A percentile compares a stretch with the other conserved stretches of the same genome.
Conservation (phyloP, 2,113 vertebrate species). For the Oenanthe melanoleuca region DNA sequence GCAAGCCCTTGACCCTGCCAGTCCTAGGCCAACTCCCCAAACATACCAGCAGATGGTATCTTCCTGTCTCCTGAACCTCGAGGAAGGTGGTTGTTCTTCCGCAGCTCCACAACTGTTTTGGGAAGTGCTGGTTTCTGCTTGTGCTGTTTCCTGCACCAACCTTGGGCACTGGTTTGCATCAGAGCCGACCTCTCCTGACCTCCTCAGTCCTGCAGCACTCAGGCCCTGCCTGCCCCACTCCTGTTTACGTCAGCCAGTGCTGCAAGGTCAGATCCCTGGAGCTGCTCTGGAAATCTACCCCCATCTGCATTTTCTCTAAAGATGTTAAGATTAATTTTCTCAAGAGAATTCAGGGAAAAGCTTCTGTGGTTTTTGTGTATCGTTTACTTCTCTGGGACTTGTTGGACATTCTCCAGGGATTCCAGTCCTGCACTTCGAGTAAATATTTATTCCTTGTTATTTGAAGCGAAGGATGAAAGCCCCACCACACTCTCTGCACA, state of each 20-base stretch:
- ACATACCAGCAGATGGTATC: neutral
- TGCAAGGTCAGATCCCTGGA: slow-evolving; percentile 50
- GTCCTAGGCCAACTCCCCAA: neutral
- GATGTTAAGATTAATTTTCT: slow-evolving; percentile 58
- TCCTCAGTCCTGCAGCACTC: neutral
- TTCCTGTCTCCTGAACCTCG: neutral
- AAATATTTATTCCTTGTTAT: slow-evolving; percentile 65
- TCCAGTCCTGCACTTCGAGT: slow-evolving; percentile 24
- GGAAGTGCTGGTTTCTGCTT: neutral
- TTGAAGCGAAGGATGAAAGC: slow-evolving; percentile 54
- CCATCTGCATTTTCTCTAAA: slow-evolving; percentile 62
- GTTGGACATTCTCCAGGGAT: slow-evolving; percentile 54
- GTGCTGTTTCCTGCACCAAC: neutral
- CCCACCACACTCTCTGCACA: neutral
- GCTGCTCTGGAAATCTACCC: slow-evolving; percentile 47
- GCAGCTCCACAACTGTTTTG: accelerated
- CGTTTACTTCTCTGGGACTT: slow-evolving; percentile 46
- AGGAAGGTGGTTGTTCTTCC: neutral
- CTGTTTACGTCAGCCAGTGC: slow-evolving; percentile 48
- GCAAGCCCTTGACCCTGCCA: neutral
- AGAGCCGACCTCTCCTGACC: neutral
- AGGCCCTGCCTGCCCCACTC: slow-evolving; percentile 41
- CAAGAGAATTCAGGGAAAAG: slow-evolving; percentile 50
- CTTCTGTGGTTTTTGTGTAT: slow-evolving; percentile 41
- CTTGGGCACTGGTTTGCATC: neutral